Percentiles rank a stretch among this genome's conserved stretches.
These are phyloP conservation scores for Perca fluviatilis DNA, from an alignment of 2,113 vertebrate species.

Conservation along the genomic window DNA sequence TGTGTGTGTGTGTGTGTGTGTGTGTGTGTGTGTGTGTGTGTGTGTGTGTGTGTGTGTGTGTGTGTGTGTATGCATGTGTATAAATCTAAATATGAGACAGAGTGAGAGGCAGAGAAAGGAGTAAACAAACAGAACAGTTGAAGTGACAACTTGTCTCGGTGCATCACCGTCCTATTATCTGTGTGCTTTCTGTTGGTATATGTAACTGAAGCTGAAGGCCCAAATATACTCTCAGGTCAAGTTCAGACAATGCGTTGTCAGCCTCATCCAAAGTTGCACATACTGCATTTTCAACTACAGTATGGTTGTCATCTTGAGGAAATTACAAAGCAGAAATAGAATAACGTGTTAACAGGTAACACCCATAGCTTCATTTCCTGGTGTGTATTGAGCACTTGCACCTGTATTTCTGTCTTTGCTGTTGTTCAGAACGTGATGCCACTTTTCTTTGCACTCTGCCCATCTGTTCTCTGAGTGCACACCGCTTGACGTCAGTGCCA, in stretches of 20 bases:
- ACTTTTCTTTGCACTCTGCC: background rate
- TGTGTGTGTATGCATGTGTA: conserved; percentile 17
- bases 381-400: background rate
- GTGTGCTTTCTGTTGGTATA: conserved; percentile 11
- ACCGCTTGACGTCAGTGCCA: background rate
- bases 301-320: background rate
- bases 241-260: background rate
- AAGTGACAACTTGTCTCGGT: conserved; percentile 26
- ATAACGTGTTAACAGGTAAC: background rate
- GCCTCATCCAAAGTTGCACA: background rate
- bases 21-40: background rate
- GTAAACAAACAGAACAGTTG: conserved; percentile 28
- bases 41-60: conserved; percentile 6
- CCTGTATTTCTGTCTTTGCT: background rate
- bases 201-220: background rate
- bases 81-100: conserved; percentile 14
- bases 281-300: background rate
- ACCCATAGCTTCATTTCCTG: background rate
- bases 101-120: conserved; percentile 25
- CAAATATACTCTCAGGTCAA: background rate
- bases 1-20: too few species aligned
- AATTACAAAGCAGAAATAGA: background rate
- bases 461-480: background rate
- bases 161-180: conserved; percentile 5
- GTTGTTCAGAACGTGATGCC: background rate